Conservation (phyloP, 1,140 invertebrate genomes). For the Physella acuta region DNA sequence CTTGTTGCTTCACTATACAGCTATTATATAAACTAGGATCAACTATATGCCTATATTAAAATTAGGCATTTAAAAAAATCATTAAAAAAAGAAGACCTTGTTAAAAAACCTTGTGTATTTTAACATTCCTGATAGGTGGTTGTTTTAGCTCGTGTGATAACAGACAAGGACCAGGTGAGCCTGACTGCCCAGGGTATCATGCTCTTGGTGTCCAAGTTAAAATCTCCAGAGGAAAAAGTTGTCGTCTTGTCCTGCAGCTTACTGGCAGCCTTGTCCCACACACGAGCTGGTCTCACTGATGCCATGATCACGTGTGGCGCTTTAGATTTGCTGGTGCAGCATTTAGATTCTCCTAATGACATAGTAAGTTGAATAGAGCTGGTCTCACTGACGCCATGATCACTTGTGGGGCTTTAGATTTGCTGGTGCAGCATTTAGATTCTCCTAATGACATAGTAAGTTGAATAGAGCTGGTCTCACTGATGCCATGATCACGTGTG, state of each 20-base stretch:
- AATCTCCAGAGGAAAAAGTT: slow-evolving; percentile 50
- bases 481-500: slow-evolving; percentile 59
- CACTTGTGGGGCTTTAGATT: slow-evolving; percentile 54
- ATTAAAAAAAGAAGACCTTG: no score
- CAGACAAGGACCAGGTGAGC: slow-evolving; percentile 54
- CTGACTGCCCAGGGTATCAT: slow-evolving; percentile 56
- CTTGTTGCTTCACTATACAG: no score
- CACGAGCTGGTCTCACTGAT: slow-evolving; percentile 58
- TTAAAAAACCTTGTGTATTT: no score
- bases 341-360: slow-evolving; percentile 46
- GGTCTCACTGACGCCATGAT: slow-evolving; percentile 61
- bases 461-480: slow-evolving; percentile 53
- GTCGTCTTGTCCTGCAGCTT: slow-evolving; percentile 54
- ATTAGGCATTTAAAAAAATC: no score
- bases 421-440: slow-evolving; percentile 46
- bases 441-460: slow-evolving; percentile 46
- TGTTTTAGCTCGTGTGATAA: slow-evolving; percentile 57
- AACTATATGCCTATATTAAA: no score
- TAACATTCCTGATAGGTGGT: no score
- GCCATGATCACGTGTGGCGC: slow-evolving; percentile 58
- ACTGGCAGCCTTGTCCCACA: slow-evolving; percentile 57
- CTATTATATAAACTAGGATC: no score
- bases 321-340: slow-evolving; percentile 50
- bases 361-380: slow-evolving; percentile 40
- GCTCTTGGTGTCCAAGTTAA: slow-evolving; percentile 47